Conservation (phyloP, 2,797 vertebrate genomes). For the Furcifer pardalis region DNA sequence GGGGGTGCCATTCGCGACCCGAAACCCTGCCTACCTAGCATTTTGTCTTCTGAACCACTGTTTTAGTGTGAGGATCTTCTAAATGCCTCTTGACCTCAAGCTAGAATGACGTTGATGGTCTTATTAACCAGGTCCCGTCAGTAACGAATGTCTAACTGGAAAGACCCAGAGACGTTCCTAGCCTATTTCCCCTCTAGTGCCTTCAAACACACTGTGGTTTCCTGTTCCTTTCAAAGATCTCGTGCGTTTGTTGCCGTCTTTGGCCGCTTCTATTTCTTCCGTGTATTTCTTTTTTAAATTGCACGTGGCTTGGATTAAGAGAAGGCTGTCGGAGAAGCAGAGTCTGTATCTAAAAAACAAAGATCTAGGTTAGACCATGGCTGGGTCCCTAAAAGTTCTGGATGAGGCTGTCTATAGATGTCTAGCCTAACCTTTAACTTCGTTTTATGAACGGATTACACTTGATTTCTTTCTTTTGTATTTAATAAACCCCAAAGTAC, state of each 20-base stretch:
- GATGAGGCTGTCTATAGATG: too few species aligned
- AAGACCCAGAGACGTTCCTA: constrained; percentile 56
- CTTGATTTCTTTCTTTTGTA: too few species aligned
- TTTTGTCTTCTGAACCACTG: background rate
- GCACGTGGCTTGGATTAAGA: constrained; percentile 57
- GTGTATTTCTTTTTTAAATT: constrained; percentile 58
- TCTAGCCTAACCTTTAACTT: too few species aligned
- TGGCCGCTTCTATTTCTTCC: constrained; percentile 60
- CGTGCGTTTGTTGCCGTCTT: constrained; percentile 33
- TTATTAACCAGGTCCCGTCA: background rate
- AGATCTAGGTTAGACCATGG: background rate
- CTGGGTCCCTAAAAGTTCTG: too few species aligned
- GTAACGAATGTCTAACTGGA: background rate
- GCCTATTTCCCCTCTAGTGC: constrained; percentile 51
- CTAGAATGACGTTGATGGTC: background rate
- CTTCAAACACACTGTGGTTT: constrained; percentile 59
- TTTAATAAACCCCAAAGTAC: too few species aligned
- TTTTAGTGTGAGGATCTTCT: background rate
- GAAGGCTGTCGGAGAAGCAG: background rate
- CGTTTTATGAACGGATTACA: too few species aligned
- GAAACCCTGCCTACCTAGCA: background rate
- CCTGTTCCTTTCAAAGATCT: constrained; percentile 35
- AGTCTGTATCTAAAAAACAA: constrained; percentile 45
- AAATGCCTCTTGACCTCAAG: background rate
- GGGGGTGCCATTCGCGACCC: background rate